These are phyloP conservation scores for Plotosus lineatus DNA, from an alignment of 2,113 vertebrate species.

Conservation along the genomic window DNA sequence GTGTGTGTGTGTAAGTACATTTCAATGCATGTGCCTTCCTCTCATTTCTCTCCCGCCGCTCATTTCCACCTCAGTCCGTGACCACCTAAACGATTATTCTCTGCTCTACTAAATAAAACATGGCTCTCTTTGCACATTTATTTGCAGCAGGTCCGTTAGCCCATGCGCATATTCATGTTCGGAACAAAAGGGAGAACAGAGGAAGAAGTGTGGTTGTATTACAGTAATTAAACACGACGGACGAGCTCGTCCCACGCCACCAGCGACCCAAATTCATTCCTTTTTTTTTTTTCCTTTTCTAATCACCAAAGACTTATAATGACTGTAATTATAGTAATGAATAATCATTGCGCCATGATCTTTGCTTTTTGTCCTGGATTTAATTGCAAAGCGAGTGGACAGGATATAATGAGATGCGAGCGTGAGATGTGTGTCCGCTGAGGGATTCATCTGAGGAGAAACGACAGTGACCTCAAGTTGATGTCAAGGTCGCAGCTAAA, in stretches of 20 bases:
- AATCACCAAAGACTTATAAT: slow-evolving; percentile 63
- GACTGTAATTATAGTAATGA: slow-evolving; percentile 70
- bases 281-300: slow-evolving; percentile 53
- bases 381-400: slow-evolving; percentile 19
- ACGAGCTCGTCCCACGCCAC: slow-evolving; percentile 61
- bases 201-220: slow-evolving; percentile 52
- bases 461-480: background rate
- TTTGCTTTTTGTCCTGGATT: slow-evolving; percentile 63
- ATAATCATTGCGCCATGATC: slow-evolving; percentile 60
- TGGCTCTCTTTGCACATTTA: slow-evolving; percentile 54
- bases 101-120: slow-evolving; percentile 67
- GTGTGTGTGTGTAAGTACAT: slow-evolving; percentile 1
- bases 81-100: slow-evolving; percentile 57
- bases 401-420: background rate
- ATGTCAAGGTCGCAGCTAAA: background rate
- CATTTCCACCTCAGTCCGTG: slow-evolving; percentile 52
- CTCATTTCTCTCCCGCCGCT: background rate
- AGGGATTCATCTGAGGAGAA: background rate
- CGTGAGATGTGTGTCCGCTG: background rate
- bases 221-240: slow-evolving; percentile 69
- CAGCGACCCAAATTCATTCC: slow-evolving; percentile 59
- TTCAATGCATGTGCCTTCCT: slow-evolving; percentile 19
- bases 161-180: slow-evolving; percentile 58
- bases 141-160: slow-evolving; percentile 48
- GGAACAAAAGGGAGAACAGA: slow-evolving; percentile 33